Conservation (phyloP, 1,140 invertebrate species). For the Octopus sinensis region DNA sequence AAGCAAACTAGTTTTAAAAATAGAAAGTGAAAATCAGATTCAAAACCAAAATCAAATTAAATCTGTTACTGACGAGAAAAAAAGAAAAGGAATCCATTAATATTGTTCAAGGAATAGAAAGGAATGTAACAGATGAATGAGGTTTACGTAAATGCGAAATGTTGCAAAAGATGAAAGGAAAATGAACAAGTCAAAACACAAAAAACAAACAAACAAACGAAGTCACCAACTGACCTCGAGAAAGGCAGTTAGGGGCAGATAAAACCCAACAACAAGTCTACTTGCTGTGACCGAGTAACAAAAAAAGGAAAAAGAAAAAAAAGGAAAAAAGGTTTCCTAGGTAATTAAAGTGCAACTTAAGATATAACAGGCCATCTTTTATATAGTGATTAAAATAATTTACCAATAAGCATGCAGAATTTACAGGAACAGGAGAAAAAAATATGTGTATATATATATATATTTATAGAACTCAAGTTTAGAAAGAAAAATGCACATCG, state of each 20-base stretch:
- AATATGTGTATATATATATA: constrained; percentile 8
- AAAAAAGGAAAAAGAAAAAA: constrained; percentile 13
- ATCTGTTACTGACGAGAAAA: too few relatives aligned
- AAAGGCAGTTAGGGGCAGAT: constrained; percentile 16
- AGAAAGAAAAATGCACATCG: constrained; percentile 24
- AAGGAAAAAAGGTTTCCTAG: background rate
- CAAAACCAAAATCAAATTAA: too few relatives aligned
- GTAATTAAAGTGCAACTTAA: constrained; percentile 16
- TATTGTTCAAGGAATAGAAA: too few relatives aligned
- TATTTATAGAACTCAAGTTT: background rate
- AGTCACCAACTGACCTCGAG: background rate
- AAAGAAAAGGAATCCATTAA: too few relatives aligned
- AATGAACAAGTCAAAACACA: too few relatives aligned
- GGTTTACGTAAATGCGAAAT: too few relatives aligned
- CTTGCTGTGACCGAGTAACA: constrained; percentile 17
- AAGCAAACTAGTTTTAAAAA: too few relatives aligned
- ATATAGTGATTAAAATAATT: constrained; percentile 13
- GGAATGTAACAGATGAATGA: too few relatives aligned
- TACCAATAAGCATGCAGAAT: constrained; percentile 8
- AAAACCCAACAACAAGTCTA: constrained; percentile 25
- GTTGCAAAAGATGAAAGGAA: too few relatives aligned
- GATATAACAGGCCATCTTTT: constrained; percentile 13
- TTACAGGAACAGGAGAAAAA: constrained; percentile 10
- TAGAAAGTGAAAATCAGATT: too few relatives aligned
- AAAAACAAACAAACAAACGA: too few relatives aligned